Base-by-base conservation (phyloP, 2,113 vertebrate species). In the Tupaia tana region DNA sequence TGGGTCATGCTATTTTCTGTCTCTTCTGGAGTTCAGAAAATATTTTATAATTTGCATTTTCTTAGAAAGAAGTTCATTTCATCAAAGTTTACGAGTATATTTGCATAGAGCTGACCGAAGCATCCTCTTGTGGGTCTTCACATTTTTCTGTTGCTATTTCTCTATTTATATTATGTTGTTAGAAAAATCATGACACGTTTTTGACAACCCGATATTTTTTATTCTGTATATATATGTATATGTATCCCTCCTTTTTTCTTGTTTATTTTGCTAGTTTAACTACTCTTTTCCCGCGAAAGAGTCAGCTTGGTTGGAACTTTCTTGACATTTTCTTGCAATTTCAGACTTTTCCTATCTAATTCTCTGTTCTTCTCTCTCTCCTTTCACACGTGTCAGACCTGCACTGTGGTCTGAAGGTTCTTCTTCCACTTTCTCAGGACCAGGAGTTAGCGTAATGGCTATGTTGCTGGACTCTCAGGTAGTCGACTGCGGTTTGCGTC, bases 241-340 rank as follows among this genome's bases (percentile, higher is more conserved):
- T 2, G 18, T 3, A 3, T 1, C 7, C 13, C 19, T 58, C 52
- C 70, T 16, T 22, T 19, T 15, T 13, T 19, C 75, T 52, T 27
- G 1, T 5, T 58, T 3, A 22, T 13, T 24, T 59, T 11, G 13
- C 27, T 3, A 6, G 31, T 14, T 34, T 13, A 54, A 2, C 67
- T 22, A 24, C 16, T 27, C 43, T 43, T 27, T 34, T 3, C 64
- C 58, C 79, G 22, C 31, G 11, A 24, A 9, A 29, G 16, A 25
- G 25, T 15, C 43, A 2, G 61, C 43, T 1, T 1, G 25, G 54
- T 56, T 1, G 13, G 19, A 1, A 8, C 5, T 7, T 43, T 8
- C 15, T 3, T 1, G n/a, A 52, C 29, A 0, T 12, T 2, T n/a
- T 4, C 2, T 11, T 66, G 59, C 27, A 9, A 4, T 0, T 4